phyloP scores from a whole-genome alignment of 2,888 invertebrate genomes.

The Sphaeridia pumilis region DNA sequence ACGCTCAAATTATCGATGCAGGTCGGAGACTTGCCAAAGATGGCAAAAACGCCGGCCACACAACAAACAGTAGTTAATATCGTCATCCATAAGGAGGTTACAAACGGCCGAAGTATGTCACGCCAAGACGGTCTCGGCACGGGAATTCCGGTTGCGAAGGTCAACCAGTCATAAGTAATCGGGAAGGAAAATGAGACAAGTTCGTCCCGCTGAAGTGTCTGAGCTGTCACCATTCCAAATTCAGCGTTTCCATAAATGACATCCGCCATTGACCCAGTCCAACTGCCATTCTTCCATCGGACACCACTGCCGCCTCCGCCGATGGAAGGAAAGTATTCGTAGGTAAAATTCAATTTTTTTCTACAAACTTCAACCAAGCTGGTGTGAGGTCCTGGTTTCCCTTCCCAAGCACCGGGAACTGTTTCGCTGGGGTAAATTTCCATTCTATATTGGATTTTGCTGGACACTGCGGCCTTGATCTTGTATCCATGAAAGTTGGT shows the following conservation, averaged over 20 bases:
- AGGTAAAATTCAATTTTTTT: slow-evolving; percentile 21
- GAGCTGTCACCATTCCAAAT: slow-evolving; percentile 24
- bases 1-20: not conserved
- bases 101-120: slow-evolving; percentile 22
- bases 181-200: slow-evolving; percentile 22
- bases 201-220: slow-evolving; percentile 14
- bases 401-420: slow-evolving; percentile 12
- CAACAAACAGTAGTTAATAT: not conserved
- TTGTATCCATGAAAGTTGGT: slow-evolving; percentile 16
- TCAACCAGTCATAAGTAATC: slow-evolving; percentile 26
- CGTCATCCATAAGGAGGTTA: slow-evolving; percentile 16
- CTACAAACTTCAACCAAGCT: slow-evolving; percentile 18
- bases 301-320: slow-evolving; percentile 26
- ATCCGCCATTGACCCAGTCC: slow-evolving; percentile 27
- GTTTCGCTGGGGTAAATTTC: slow-evolving; percentile 2
- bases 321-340: slow-evolving; percentile 21
- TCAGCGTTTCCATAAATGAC: slow-evolving; percentile 20
- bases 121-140: slow-evolving; percentile 21
- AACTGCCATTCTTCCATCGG: slow-evolving; percentile 14
- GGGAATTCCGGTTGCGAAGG: slow-evolving; percentile 25
- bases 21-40: not conserved
- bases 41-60: not conserved
- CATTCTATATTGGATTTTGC: slow-evolving; percentile 11
- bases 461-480: slow-evolving; percentile 10
- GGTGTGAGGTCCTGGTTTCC: slow-evolving; percentile 24